phyloP scores from a whole-genome alignment of 2,113 vertebrate genomes.

The Macquaria ambigua region DNA sequence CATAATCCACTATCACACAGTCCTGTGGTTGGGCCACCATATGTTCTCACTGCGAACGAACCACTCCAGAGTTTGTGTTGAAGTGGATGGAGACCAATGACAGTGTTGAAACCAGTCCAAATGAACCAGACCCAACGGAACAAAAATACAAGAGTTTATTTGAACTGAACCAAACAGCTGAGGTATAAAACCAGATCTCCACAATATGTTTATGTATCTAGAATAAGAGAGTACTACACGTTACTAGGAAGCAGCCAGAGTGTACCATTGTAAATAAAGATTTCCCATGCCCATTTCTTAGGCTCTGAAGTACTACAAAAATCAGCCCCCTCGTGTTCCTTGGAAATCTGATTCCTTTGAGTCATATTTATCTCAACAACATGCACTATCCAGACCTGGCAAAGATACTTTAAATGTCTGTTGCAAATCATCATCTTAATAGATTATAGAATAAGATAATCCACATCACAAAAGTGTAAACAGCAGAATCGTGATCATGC shows the following conservation, averaged over 20 bases:
- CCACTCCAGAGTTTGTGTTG: slow-evolving; percentile 26
- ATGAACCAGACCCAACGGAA: background rate
- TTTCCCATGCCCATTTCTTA: background rate
- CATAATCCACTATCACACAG: slow-evolving; percentile 1
- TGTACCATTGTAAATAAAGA: background rate
- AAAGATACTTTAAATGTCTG: background rate
- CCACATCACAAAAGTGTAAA: background rate
- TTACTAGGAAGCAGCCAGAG: background rate
- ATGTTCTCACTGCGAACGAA: slow-evolving; percentile 23
- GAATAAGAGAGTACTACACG: background rate
- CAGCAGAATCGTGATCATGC: background rate
- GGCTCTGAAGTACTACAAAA: background rate
- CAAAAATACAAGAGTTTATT: background rate
- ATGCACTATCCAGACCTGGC: background rate
- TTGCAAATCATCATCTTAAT: background rate
- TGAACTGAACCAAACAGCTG: background rate
- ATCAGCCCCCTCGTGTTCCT: background rate
- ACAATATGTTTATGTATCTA: background rate
- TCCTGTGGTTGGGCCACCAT: slow-evolving; percentile 5
- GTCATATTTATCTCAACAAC: background rate
- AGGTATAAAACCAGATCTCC: background rate
- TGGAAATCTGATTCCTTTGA: slow-evolving; percentile 16
- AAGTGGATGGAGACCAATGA: slow-evolving; percentile 3
- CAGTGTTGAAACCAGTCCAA: slow-evolving; percentile 1
- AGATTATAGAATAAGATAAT: too few relatives aligned